Base-by-base conservation (phyloP, 2,113 vertebrate genomes). In the Colistium nudipinnis region DNA sequence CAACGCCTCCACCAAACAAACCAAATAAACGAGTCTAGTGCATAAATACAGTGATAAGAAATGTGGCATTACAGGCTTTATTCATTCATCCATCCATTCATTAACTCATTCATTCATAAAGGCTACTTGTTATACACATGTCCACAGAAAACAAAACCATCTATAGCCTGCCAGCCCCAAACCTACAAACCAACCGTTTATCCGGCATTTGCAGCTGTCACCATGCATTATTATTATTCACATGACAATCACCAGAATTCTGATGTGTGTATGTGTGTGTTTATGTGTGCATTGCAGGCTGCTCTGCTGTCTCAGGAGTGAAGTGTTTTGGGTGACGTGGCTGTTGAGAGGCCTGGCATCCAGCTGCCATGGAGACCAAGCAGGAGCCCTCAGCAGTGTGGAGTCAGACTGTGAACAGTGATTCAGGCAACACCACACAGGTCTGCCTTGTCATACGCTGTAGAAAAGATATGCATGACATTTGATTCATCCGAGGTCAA, bases 311-410 rank as follows among this genome's bases (percentile, higher is more conserved):
- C 69, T 71, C 39, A 74, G 47, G 74, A 80, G 70, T 56, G 52
- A 62, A 65, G 75, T 66, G n/a, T n/a, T n/a, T n/a, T n/a, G n/a
- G n/a, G 65, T 28, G 63, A 67, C 20, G 47, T 62, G 68, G 57
- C 53, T 62, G 79, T 65, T 41, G 20, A 72, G 31, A 49, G 69
- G 43, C 69, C 62, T 69, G 77, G 22, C 39, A 51, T 25, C 14
- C 13, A 43, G 75, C 87, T 87, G 82, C 79, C 81, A 93, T 94
- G 93, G 92, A 93, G 62, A 87, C 90, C 71, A 93, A 94, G 73
- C 90, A 91, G 78, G 92, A 92, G 20, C 59, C 90, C 6, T 85
- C 92, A 0, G 51, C 92, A 24, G 92, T 90, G 38, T 94, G 93
- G 93, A 92, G 74, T 84, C 87, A 90, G 73, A 53, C 83, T 9